Evolutionary conservation across 2,113 vertebrate species (phyloP), one percentile per base, ranked within the genome.

Genomic region (Choloepus hoffmanni): DNA sequence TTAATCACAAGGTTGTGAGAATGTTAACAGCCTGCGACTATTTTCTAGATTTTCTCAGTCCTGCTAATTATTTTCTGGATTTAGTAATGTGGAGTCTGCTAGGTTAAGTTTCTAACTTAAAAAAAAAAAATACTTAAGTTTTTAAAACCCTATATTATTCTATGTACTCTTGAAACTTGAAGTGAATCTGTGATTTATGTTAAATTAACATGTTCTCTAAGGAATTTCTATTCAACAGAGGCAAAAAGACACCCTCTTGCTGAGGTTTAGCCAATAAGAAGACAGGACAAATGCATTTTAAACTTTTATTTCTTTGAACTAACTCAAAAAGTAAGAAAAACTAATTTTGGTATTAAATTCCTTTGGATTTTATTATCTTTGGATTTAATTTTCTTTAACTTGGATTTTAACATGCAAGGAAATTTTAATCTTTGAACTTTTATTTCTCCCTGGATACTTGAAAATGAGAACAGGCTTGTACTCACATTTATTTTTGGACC

Each of bases 361-460:
- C 78, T 90, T 90, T 68, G 70, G 79, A 60, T 84, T 77, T 90
- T 90, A 48, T 77, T 85, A 85, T 16, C 28, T 85, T 84, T 84
- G 78, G 48, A 36, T 94, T 83, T 50, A 90, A 85, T 90, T 62
- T 77, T 77, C 26, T 58, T 58, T 58, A 58, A 58, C 19, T 36
- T 84, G 70, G 65, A 45, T 58, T 89, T 65, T 78, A 86, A 45
- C 70, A 58, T 60, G 10, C 5, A 76, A 89, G 68, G 13, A 55
- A 58, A 53, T 82, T 74, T 43, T 67, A 67, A 67, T 26, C 68
- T 83, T 74, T 84, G 86, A 40, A 23, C 36, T 68, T 63, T 50
- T 67, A 89, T 76, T 84, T 94, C 33, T 83, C 78, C 58, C 4
- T 67, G 48, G 58, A 65, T 18, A 74, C 53, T n/a, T 63, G 15